Conservation (phyloP, 2,888 invertebrate genomes). For the Chalcis sispes region DNA sequence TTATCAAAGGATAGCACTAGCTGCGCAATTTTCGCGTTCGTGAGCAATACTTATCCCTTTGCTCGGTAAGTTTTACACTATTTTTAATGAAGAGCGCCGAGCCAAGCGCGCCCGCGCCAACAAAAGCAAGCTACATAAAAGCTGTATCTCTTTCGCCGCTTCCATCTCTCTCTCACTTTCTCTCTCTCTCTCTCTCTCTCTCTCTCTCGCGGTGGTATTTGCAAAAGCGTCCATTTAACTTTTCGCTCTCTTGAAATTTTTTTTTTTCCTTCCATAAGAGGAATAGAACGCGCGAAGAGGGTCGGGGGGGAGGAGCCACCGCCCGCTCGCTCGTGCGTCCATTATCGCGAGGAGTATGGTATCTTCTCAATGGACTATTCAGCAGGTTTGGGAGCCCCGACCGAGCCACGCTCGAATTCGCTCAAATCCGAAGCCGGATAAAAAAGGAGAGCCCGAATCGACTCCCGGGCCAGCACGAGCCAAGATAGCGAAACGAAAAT, state of each 20-base stretch:
- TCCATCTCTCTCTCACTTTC: no score
- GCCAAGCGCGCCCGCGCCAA: no score
- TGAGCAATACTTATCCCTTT: not conserved
- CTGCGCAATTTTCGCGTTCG: no score
- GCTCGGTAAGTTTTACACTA: not conserved
- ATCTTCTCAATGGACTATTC: slow-evolving; percentile 65
- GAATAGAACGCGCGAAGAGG: no score
- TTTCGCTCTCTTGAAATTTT: not conserved
- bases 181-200: no score
- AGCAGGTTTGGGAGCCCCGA: slow-evolving; percentile 44
- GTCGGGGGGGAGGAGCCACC: no score
- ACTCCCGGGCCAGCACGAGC: not conserved
- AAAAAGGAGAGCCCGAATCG: slow-evolving; percentile 13
- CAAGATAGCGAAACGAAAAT: slow-evolving; percentile 30
- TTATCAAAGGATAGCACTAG: no score
- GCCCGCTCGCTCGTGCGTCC: no score
- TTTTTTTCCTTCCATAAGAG: not conserved
- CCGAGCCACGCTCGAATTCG: slow-evolving; percentile 17
- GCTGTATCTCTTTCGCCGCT: no score
- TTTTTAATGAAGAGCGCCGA: not conserved
- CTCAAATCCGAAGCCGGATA: slow-evolving; percentile 23
- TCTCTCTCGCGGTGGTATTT: no score
- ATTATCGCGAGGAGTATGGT: slow-evolving; percentile 65
- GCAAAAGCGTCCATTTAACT: slow-evolving; percentile 19
- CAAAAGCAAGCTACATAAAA: no score